Base-by-base conservation (phyloP, 1,140 invertebrate genomes). In the Drosophila kanapiae region DNA sequence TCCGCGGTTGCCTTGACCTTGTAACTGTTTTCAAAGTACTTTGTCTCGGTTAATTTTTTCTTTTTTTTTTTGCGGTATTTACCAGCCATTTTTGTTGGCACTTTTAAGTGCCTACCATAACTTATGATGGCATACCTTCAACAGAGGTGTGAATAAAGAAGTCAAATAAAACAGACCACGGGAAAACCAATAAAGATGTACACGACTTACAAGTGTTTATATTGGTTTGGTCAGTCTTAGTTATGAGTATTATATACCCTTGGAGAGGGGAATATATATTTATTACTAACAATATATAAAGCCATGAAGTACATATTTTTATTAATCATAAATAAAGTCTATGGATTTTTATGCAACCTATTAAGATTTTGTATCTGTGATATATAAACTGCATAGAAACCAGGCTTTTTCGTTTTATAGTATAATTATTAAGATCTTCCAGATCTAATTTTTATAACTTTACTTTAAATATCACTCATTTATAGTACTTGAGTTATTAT, bases 1-100 rank as follows among this genome's bases (percentile, higher is more conserved):
- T 78, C 37, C 51, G 43, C 11, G 37, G 63, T 23, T 70, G 61
- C 57, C 84, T 87, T 87, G 84, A 88, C 84, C 84, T 87, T 87
- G 84, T 87, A 82, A 84, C 80, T 87, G 80, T 80, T 87, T 88
- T 38, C 69, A 71, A 67, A 79, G 77, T 87, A 70, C 84, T 74
- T 77, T 54, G 72, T 77, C 63, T 62, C 40, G 42, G 29, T 68
- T 77, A 77, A 77, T 77, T 68, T 64, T 69, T 59, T 49, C 38
- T 31, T 31, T 31, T 7, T 6, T 3, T 4, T 8, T 8, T 31
- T 31, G 56, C 54, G 31, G 51, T 75, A 74, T 75, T 75, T 75
- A 49, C 70, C 53, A 54, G 59, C 18, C 71, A 59, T 57, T 68
- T 75, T 54, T 47, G 37, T 68, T 23, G 70, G 53, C 54, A 56